These are phyloP conservation scores for Ladona fulva DNA, from an alignment of 1,140 invertebrate species.

Conservation along the genomic window DNA sequence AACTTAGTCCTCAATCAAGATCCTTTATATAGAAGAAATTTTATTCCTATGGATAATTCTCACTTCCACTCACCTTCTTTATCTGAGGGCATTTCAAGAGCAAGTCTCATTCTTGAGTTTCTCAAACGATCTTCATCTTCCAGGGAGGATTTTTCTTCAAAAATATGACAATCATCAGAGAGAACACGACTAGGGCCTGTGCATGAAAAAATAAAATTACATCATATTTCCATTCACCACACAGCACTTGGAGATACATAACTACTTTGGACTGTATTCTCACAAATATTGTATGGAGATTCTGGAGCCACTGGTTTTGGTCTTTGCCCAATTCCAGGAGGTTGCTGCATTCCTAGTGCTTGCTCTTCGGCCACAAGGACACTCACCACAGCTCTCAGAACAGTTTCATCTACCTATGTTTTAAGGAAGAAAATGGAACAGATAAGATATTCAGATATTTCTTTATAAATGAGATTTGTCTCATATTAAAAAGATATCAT, in stretches of 20 bases:
- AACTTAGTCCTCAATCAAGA: too few relatives aligned
- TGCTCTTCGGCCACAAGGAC: slow-evolving; percentile 65
- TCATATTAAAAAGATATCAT: too few relatives aligned
- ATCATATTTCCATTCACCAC: not conserved
- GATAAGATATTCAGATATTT: too few relatives aligned
- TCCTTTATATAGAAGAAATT: too few relatives aligned
- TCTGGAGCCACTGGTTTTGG: slow-evolving; percentile 55
- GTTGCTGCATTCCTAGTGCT: slow-evolving; percentile 58
- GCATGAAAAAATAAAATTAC: not conserved
- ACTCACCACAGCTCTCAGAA: slow-evolving; percentile 55
- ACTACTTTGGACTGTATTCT: too few relatives aligned
- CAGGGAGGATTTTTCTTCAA: not conserved
- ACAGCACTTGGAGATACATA: not conserved
- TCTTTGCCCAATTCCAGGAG: slow-evolving; percentile 64
- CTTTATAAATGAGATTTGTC: too few relatives aligned
- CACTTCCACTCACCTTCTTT: not conserved
- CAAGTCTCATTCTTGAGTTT: not conserved
- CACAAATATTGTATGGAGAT: not conserved
- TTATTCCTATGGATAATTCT: too few relatives aligned
- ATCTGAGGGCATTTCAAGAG: not conserved
- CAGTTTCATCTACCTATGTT: slow-evolving; percentile 58
- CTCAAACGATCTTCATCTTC: not conserved
- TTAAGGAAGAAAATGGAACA: slow-evolving; percentile 33
- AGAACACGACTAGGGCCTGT: not conserved
- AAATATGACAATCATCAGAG: not conserved